Base-by-base conservation (phyloP, 2,888 invertebrate species). In the Norana najaformis region DNA sequence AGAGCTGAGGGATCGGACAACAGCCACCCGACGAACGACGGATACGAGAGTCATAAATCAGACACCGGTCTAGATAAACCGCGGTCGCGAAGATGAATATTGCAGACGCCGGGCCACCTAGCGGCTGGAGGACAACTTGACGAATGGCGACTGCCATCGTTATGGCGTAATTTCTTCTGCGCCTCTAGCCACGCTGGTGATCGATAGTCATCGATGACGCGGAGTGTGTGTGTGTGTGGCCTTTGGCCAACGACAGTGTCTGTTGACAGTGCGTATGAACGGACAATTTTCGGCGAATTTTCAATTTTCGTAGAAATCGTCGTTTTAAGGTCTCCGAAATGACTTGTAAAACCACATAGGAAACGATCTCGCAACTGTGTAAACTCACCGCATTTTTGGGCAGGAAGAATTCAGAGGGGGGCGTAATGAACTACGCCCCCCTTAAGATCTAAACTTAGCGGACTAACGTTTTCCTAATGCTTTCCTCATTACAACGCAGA, bases 51-150 rank as follows among this genome's bases (percentile, higher is more conserved):
- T 13, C 69, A n/a, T 69, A 6, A 69, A 69, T 69, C 69, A n/a
- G 69, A 69, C n/a, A n/a, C n/a, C n/a, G 69, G 69, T 69, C 69
- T n/a, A 69, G 69, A 69, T 69, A 69, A n/a, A 69, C 69, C 69
- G 6, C 69, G 30, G 69, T n/a, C 30, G 69, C 69, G n/a, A 30
- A 69, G 30, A 69, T 69, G 69, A 69, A 69, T 69, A 69, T 69
- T 69, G 69, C 69, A 69, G n/a, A 69, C n/a, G 69, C 69, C 69
- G 30, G n/a, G 69, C 69, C n/a, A 69, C n/a, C 69, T 69, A n/a
- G 69, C 69, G 69, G n/a, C 69, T n/a, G 69, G 69, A 69, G 69
- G 69, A 13, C 69, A 69, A 69, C 69, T 69, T 69, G 69, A 69
- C 69, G 69, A 69, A 69, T 69, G 69, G 69, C 69, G 69, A n/a